These are phyloP conservation scores for Diabrotica undecimpunctata DNA, from an alignment of 1,140 invertebrate genomes.

Conservation along the genomic window DNA sequence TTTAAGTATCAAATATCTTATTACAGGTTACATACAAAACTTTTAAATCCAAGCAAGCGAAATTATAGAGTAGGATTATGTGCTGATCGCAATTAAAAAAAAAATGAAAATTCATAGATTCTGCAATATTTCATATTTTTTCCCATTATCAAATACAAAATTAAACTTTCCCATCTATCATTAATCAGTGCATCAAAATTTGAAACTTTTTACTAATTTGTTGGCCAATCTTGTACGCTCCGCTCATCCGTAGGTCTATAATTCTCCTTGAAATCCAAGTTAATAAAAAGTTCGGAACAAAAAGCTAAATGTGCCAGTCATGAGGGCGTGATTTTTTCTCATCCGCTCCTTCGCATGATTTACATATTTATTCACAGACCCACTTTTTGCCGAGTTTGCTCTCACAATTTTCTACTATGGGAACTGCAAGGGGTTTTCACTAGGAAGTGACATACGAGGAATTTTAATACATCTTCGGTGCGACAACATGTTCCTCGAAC, in stretches of 20 bases:
- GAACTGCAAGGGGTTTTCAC: not conserved
- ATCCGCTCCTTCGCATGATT: not conserved
- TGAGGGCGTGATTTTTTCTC: constrained; percentile 1
- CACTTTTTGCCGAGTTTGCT: not conserved
- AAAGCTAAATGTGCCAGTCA: constrained; percentile 2
- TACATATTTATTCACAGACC: constrained; percentile 2
- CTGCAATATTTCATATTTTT: too few species aligned
- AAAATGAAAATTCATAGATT: too few species aligned
- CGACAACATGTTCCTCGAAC: not conserved
- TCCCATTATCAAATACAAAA: too few species aligned
- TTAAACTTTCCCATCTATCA: too few species aligned
- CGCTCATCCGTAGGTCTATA: not conserved
- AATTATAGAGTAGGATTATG: too few species aligned
- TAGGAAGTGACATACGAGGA: not conserved
- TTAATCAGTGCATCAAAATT: too few species aligned
- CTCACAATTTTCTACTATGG: constrained; percentile 2
- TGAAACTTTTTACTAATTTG: too few species aligned
- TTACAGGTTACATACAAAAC: too few species aligned
- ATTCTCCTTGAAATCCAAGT: not conserved
- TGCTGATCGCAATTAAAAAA: too few species aligned
- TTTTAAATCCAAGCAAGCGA: too few species aligned
- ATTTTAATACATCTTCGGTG: not conserved
- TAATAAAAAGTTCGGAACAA: not conserved
- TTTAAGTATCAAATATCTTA: too few species aligned
- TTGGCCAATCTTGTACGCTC: too few species aligned